Percentiles rank a stretch among this genome's conserved stretches.
Conservation (phyloP, 2,888 invertebrate genomes). For the Patella ulyssiponensis region DNA sequence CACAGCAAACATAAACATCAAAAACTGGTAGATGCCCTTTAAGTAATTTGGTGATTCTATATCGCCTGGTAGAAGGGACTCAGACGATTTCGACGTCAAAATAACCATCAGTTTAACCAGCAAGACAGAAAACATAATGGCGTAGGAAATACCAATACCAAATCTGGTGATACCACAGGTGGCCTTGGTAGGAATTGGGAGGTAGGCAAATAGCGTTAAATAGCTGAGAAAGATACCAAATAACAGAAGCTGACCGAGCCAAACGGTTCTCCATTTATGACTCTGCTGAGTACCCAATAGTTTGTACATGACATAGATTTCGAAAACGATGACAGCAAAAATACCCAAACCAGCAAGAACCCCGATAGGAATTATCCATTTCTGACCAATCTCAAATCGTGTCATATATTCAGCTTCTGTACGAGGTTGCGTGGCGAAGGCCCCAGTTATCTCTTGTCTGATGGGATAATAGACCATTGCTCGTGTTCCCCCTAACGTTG, state of each 20-base stretch:
- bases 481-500: slow-evolving; percentile 36
- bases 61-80: slow-evolving; percentile 55
- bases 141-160: slow-evolving; percentile 74
- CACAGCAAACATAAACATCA: slow-evolving; percentile 90
- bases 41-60: slow-evolving; percentile 81
- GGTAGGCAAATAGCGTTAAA: slow-evolving; percentile 71
- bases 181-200: slow-evolving; percentile 69
- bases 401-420: slow-evolving; percentile 24
- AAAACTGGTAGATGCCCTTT: slow-evolving; percentile 90
- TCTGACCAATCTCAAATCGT: slow-evolving; percentile 53
- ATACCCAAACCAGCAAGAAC: slow-evolving; percentile 88
- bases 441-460: slow-evolving; percentile 56
- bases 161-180: slow-evolving; percentile 73
- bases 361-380: slow-evolving; percentile 91
- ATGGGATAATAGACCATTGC: slow-evolving; percentile 41
- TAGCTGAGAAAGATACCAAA: slow-evolving; percentile 72
- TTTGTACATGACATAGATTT: slow-evolving; percentile 87
- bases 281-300: slow-evolving; percentile 79
- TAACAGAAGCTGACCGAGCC: slow-evolving; percentile 73
- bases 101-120: slow-evolving; percentile 95
- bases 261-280: slow-evolving; percentile 66
- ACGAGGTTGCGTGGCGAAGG: slow-evolving; percentile 32
- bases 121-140: slow-evolving; percentile 90
- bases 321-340: slow-evolving; percentile 88
- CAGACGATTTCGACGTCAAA: slow-evolving; percentile 86